Conservation (phyloP, 2,113 vertebrate species). For the Acanthisitta chloris region DNA sequence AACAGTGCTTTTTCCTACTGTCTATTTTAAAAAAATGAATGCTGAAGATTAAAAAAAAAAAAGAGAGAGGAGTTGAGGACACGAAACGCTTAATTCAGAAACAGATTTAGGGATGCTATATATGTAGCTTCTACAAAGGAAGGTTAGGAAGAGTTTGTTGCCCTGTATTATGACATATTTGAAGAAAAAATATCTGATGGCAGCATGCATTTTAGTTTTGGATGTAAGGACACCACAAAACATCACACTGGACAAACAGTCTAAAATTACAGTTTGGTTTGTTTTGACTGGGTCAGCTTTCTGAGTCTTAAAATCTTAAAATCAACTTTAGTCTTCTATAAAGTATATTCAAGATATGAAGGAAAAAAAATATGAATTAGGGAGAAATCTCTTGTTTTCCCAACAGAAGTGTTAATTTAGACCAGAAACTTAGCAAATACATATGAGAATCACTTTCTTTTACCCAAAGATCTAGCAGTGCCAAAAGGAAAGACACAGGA, state of each 20-base stretch:
- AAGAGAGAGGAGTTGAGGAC: background rate
- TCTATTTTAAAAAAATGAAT: background rate
- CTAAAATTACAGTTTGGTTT: background rate
- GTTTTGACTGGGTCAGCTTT: background rate
- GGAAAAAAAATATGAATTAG: background rate
- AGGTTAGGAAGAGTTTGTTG: background rate
- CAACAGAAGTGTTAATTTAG: background rate
- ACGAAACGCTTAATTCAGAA: background rate
- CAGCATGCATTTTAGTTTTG: background rate
- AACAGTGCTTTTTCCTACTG: background rate
- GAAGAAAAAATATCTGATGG: background rate
- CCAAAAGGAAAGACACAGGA: background rate
- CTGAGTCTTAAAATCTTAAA: background rate
- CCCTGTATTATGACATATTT: background rate
- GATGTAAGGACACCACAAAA: background rate
- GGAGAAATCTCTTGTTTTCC: background rate
- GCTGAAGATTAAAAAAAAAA: background rate
- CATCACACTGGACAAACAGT: background rate
- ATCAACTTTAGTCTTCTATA: background rate
- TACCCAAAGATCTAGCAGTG: background rate
- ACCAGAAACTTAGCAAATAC: background rate
- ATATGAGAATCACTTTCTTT: background rate
- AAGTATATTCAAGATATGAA: background rate
- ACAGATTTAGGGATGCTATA: background rate
- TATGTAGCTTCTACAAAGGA: background rate